phyloP scores from a whole-genome alignment of 92 coral and sea anemone species.

The Porites cylindrica region DNA sequence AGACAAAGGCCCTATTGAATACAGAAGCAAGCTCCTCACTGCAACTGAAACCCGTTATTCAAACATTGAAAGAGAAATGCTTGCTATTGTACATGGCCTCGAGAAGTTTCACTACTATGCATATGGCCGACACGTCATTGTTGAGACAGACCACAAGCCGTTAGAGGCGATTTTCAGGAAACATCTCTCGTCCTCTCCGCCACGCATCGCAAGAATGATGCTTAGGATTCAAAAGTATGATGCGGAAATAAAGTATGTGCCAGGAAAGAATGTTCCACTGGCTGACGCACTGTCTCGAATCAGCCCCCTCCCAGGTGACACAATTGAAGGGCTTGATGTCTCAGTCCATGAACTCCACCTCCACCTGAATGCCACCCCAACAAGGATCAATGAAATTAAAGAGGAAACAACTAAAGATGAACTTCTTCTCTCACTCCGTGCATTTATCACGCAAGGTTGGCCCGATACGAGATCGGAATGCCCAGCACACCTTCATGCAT shows the following conservation, averaged over 20 bases:
- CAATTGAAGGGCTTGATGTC: constrained; percentile 69
- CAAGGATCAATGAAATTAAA: constrained; percentile 58
- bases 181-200: constrained; percentile 69
- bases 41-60: constrained; percentile 69
- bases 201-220: constrained; percentile 78
- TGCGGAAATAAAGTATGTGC: constrained; percentile 63
- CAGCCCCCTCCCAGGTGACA: constrained; percentile 71
- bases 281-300: constrained; percentile 68
- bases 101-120: constrained; percentile 72
- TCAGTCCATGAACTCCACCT: constrained; percentile 73
- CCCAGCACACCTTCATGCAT: constrained; percentile 64
- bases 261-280: constrained; percentile 48
- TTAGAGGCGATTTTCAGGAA: constrained; percentile 75
- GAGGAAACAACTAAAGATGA: constrained; percentile 66
- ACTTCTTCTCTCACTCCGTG: constrained; percentile 47
- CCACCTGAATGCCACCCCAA: constrained; percentile 78
- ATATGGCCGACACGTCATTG: constrained; percentile 64
- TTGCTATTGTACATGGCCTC: constrained; percentile 70
- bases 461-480: constrained; percentile 73
- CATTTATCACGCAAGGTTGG: constrained; percentile 74
- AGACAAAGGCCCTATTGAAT: constrained; percentile 75
- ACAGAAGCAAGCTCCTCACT: constrained; percentile 71
- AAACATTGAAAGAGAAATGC: constrained; percentile 79
- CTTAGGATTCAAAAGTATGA: constrained; percentile 67
- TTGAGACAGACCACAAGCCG: constrained; percentile 80